Conservation (phyloP, 2,113 vertebrate genomes). For the Tonatia bakeri region DNA sequence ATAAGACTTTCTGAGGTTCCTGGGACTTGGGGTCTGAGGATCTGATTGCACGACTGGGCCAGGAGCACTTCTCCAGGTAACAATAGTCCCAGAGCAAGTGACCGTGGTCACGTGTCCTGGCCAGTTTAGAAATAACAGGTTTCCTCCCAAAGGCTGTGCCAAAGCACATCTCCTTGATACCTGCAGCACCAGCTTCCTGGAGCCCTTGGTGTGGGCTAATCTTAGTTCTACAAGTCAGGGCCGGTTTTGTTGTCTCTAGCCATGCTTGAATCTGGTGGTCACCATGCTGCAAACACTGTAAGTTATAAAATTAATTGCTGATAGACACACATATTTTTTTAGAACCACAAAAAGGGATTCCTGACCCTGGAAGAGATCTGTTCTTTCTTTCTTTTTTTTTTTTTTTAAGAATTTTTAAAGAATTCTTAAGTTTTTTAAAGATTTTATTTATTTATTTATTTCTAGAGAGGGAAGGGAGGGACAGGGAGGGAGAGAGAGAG, state of each 20-base stretch:
- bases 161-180: background rate
- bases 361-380: background rate
- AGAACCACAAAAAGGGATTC: background rate
- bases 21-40: background rate
- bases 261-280: background rate
- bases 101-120: background rate
- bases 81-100: background rate
- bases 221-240: slow-evolving; percentile 34
- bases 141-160: background rate
- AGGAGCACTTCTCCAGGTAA: background rate
- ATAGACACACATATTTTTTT: background rate
- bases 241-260: background rate
- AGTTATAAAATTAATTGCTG: background rate
- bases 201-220: background rate
- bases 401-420: no score
- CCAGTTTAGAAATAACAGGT: background rate
- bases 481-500: no score
- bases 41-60: background rate
- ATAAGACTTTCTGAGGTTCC: slow-evolving; percentile 42
- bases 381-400: no score
- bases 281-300: background rate
- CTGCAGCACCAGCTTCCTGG: background rate
- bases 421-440: no score
- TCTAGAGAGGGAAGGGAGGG: no score
- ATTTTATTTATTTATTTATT: no score